Conservation (phyloP, 2,888 invertebrate species). For the Gymnosoma rotundatum region DNA sequence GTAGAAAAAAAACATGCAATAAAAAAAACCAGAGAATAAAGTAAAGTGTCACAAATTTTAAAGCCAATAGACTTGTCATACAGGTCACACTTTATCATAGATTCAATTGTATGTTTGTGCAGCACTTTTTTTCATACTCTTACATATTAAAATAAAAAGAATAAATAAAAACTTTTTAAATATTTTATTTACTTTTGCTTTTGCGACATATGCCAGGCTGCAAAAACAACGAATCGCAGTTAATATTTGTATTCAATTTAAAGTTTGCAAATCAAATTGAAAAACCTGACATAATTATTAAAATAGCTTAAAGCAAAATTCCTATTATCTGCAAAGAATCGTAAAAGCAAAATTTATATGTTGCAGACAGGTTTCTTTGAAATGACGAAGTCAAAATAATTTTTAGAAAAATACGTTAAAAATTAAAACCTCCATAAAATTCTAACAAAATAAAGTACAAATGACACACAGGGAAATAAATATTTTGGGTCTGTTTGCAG, state of each 20-base stretch:
- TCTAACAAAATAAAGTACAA: too few species aligned
- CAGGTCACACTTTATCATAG: slow-evolving; percentile 64
- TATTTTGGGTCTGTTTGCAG: too few species aligned
- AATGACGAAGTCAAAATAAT: too few species aligned
- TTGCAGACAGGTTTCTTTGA: too few species aligned
- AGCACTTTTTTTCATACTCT: not conserved
- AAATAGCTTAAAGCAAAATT: too few species aligned
- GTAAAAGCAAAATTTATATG: too few species aligned
- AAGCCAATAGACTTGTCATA: slow-evolving; percentile 68
- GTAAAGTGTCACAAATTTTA: slow-evolving; percentile 66
- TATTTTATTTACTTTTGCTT: slow-evolving; percentile 19
- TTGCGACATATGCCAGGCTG: slow-evolving; percentile 51
- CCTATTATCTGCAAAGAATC: too few species aligned
- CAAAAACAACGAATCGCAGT: slow-evolving; percentile 5
- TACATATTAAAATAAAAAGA: not conserved
- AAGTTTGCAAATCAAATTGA: too few species aligned
- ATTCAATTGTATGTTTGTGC: not conserved
- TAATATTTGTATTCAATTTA: not conserved
- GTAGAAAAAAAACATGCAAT: slow-evolving; percentile 9
- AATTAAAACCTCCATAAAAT: too few species aligned
- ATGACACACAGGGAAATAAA: too few species aligned
- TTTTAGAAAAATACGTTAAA: too few species aligned
- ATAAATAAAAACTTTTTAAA: not conserved
- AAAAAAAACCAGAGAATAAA: slow-evolving; percentile 39
- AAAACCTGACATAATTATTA: too few species aligned